Evolutionary conservation across 2,113 vertebrate species (phyloP), one percentile per base, ranked within the genome.

Genomic region (Saguinus imperator): DNA sequence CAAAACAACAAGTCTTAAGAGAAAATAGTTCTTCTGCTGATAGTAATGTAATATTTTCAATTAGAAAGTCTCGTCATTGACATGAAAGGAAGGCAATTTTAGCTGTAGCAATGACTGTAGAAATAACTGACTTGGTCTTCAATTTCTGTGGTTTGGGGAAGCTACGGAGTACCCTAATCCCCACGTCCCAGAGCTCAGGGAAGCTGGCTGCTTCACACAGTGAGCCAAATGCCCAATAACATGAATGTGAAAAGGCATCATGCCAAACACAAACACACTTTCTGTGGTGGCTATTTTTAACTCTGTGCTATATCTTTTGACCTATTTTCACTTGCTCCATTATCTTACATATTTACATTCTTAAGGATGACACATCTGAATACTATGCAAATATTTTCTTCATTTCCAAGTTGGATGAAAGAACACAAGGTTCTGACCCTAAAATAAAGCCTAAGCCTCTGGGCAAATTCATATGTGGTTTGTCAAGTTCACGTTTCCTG

Each of bases 221-320:
- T 0, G 5, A 92, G 58, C 52, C 86, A 91, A 96, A 76, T 16
- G 64, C 16, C 35, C 91, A 93, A 64, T 94, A 94, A 92, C 43
- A 77, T 64, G 76, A 96, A 92, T 48, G 66, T 70, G 40, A 66
- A 80, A 72, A 90, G 73, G 72, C 81, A 35, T 6, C 8, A 5
- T 16, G 91, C 58, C 95, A 95, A 94, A 94, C 8, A 40, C 21
- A 81, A 81, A 89, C 5, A 17, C 40, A 52, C 89, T 91, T 95
- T 93, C 76, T 68, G 18, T 10, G 20, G 61, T 40, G 50, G 32
- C 45, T 98, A 96, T 95, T 96, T 96, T 96, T 97, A 95, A 91
- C 82, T 73, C 21, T 45, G 58, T 64, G 37, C 66, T 64, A 8
- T 95, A 87, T 93, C 77, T 95, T 96, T 97, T 97, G 94, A 95